Percentiles rank a stretch among this genome's conserved stretches.
These are phyloP conservation scores for Arctocebus calabarensis DNA, from an alignment of 2,797 vertebrate species.

Conservation along the genomic window DNA sequence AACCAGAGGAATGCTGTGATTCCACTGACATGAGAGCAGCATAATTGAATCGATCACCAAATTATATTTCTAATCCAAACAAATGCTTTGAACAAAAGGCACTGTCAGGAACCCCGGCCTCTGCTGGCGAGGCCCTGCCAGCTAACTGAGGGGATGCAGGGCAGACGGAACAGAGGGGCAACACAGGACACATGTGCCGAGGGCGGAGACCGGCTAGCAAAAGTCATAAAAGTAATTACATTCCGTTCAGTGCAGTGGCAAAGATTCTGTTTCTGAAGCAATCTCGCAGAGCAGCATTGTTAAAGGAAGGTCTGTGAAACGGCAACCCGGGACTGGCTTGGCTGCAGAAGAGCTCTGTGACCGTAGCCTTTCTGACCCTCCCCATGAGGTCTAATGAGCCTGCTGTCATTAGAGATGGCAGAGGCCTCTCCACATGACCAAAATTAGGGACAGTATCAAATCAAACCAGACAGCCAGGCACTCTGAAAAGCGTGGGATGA, in stretches of 20 bases:
- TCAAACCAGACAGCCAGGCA: neutral
- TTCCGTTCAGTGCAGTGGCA: neutral
- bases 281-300: neutral
- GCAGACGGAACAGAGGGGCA: neutral
- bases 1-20: neutral
- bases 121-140: neutral
- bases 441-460: neutral
- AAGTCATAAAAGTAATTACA: neutral
- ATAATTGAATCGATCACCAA: constrained; percentile 51
- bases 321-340: neutral
- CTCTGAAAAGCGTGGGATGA: neutral
- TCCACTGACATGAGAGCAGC: constrained; percentile 20
- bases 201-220: constrained; percentile 12
- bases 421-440: neutral
- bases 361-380: neutral
- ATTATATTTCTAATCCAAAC: constrained; percentile 59
- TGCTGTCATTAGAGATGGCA: neutral
- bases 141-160: neutral
- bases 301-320: constrained; percentile 35
- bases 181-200: neutral
- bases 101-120: neutral
- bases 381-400: neutral
- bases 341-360: constrained; percentile 29
- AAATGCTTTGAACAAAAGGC: constrained; percentile 59
- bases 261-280: constrained; percentile 28